Evolutionary conservation across 1,140 invertebrate genomes (phyloP), one percentile per base, ranked within the genome.

Genomic region (Eufriesea mexicana): DNA sequence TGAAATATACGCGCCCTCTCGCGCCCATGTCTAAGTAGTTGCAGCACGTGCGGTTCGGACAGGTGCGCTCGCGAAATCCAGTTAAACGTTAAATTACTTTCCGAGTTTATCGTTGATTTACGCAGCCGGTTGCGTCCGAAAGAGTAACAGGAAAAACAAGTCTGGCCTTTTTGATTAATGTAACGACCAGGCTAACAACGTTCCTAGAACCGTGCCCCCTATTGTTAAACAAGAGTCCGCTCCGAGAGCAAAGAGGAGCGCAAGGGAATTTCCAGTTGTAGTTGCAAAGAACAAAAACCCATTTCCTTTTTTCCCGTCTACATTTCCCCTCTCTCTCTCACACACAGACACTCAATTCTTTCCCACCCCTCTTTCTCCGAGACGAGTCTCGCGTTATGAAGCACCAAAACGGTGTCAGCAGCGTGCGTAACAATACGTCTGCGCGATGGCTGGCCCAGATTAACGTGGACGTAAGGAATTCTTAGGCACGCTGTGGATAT

Each of bases 401-500:
- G 73, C 18, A n/a, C 51, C 72, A 45, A 51, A 82, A 82, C 7
- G 72, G 80, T 68, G 73, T 82, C 80, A 82, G 16, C 23, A 16
- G 23, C 47, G 28, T 77, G 64, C 55, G 80, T 68, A 77, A 82
- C 80, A 77, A 77, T 83, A 62, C 76, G 49, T 64, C 57, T 12
- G 20, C 18, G 57, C 47, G 49, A 79, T 57, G 68, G 23, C 68
- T 79, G 81, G 64, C 81, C 75, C 66, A 79, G 81, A 83, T 83
- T 83, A 42, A 28, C 75, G n/a, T 2, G 66, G 49, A 74, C 66
- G 67, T 25, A 25, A 64, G 57, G 28, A 79, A 83, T 83, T 59
- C 54, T 28, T n/a, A 20, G 20, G 35, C 64, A 18, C 2, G 18
- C 5, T 8, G 25, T 28, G 54, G 66, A 72, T 62, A 51, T 68